Base-by-base conservation (phyloP, 1,140 invertebrate species). In the Drosophila leontia region DNA sequence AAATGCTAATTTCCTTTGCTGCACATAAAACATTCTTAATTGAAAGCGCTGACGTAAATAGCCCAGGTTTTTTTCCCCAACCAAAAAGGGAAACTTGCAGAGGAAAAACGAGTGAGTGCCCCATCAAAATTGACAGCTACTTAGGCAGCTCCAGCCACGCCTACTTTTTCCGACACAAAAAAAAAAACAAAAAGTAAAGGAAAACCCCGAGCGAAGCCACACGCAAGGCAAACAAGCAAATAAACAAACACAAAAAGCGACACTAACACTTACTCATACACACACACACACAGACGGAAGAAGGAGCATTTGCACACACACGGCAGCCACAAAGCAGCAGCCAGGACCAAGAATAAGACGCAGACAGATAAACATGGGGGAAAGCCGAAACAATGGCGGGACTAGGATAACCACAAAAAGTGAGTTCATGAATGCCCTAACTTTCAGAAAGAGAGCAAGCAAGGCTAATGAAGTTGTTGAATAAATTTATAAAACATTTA, bases 91-190 rank as follows among this genome's bases (percentile, higher is more conserved):
- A n/a, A 35, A 42, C 29, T 32, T 23, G 34, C 39, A 47, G 47
- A 13, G 13, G 5, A 26, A 29, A 51, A 39, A 19, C 29, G 41
- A 47, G 57, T 51, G 58, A 42, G 55, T 65, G 56, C 15, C 50
- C 34, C 74, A 69, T 78, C 83, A 86, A 86, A 87, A 86, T 86
- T 88, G 84, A 88, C 80, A 88, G 84, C 85, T 87, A 70, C 84
- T 84, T 78, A 74, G 64, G 44, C 32, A 11, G n/a, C 63, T 29
- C 26, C 26, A 32, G 47, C 45, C 29, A 29, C 32, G 29, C 56
- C 57, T 45, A 12, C n/a, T n/a, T n/a, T n/a, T n/a, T n/a, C n/a
- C n/a, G n/a, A n/a, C n/a, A n/a, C 32, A 34, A 8, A n/a, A 2
- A 17, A 17, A 51, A 8, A 6, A 19, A 17, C 3, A 34, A 39